Conservation (phyloP, 2,797 vertebrate genomes). For the Crocidura indochinensis region DNA sequence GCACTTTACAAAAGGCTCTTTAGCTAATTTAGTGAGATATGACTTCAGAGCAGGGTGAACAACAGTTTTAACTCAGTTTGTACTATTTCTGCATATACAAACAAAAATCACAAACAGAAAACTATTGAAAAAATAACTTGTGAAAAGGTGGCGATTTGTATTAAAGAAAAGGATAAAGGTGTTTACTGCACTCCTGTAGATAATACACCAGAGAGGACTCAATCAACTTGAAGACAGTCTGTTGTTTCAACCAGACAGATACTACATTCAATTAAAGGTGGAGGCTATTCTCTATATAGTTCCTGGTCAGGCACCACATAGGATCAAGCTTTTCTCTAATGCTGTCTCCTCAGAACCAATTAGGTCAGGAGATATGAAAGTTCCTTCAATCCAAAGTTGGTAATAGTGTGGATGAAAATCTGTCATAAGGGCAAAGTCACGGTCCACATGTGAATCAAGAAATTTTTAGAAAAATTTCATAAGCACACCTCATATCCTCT, state of each 20-base stretch:
- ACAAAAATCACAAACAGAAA: neutral
- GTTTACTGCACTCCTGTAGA: too few relatives aligned
- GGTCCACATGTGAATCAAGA: neutral
- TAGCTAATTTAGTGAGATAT: too few relatives aligned
- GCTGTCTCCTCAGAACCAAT: neutral
- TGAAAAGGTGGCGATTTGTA: neutral
- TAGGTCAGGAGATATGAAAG: neutral
- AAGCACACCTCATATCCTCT: neutral
- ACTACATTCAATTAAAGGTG: neutral
- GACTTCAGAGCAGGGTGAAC: neutral
- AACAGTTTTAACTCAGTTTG: neutral
- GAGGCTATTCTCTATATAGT: neutral
- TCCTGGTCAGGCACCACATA: neutral
- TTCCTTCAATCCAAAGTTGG: neutral
- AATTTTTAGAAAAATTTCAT: neutral
- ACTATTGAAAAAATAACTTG: constrained; percentile 11
- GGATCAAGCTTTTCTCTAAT: neutral
- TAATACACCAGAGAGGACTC: neutral
- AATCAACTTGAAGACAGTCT: too few relatives aligned
- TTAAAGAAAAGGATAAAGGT: neutral
- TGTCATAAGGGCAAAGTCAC: neutral
- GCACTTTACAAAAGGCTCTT: too few relatives aligned
- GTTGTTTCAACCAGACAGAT: neutral
- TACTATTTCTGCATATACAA: neutral
- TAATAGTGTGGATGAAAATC: neutral